Conservation (phyloP, 2,888 invertebrate species). For the Orthosia incerta region DNA sequence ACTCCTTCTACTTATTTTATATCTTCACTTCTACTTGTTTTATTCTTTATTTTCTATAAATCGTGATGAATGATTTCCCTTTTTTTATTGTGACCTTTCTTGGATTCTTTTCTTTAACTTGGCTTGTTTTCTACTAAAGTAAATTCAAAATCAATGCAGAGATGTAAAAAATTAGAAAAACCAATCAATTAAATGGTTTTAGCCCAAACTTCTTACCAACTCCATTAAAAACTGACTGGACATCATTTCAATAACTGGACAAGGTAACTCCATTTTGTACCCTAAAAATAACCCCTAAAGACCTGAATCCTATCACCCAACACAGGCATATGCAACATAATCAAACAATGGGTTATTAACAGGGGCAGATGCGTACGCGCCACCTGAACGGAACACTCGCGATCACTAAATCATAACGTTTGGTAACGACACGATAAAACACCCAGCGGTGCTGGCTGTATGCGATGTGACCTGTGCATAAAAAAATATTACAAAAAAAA, state of each 20-base stretch:
- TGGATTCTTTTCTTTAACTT: too few relatives aligned
- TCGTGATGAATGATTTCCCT: constrained; percentile 7
- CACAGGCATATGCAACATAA: constrained; percentile 55
- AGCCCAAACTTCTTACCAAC: too few relatives aligned
- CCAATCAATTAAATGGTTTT: too few relatives aligned
- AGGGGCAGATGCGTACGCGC: constrained; percentile 84
- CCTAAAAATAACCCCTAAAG: constrained; percentile 11
- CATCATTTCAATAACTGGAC: not conserved
- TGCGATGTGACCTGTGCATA: constrained; percentile 13
- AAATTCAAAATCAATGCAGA: too few relatives aligned
- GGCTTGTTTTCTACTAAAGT: too few relatives aligned
- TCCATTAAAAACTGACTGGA: too few relatives aligned
- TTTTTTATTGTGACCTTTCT: not conserved
- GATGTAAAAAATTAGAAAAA: too few relatives aligned
- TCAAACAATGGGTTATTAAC: constrained; percentile 86
- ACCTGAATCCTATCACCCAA: constrained; percentile 26
- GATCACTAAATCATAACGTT: constrained; percentile 80
- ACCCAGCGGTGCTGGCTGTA: constrained; percentile 61
- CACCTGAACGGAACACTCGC: constrained; percentile 85
- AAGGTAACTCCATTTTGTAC: not conserved
- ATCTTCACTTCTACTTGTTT: constrained; percentile 1
- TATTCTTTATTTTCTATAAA: constrained; percentile 7
- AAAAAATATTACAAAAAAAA: constrained; percentile 2
- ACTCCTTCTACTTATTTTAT: not conserved
- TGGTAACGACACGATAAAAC: constrained; percentile 76